A percentile compares a stretch with the other conserved stretches of the same genome.
phyloP scores from a whole-genome alignment of 2,888 invertebrate species.

The Drosophila recens region DNA sequence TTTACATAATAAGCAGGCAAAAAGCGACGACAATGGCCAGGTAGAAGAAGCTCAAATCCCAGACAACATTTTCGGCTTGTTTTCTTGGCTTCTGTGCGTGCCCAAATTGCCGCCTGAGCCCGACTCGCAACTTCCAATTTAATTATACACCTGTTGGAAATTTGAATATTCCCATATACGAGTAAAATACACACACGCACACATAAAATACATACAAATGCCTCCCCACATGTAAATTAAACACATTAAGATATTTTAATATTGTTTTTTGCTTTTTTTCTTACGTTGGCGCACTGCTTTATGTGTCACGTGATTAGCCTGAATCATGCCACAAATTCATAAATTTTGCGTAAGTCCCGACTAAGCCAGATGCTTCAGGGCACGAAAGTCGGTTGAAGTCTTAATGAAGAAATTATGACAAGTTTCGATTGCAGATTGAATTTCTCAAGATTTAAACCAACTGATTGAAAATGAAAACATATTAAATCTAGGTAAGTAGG shows the following conservation, averaged over 20 bases:
- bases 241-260: conserved; percentile 80
- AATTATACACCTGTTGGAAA: conserved; percentile 75
- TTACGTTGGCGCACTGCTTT: no score
- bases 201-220: conserved; percentile 26
- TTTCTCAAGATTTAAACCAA: not conserved
- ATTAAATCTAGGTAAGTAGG: not conserved
- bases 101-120: conserved; percentile 34
- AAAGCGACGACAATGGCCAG: conserved; percentile 5
- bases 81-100: conserved; percentile 57
- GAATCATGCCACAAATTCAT: conserved; percentile 76
- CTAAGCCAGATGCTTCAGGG: conserved; percentile 15
- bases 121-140: conserved; percentile 65
- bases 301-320: conserved; percentile 66
- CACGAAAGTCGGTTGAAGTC: conserved; percentile 32
- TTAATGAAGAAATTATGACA: conserved; percentile 48
- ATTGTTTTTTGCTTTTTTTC: conserved; percentile 54
- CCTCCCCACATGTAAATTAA: conserved; percentile 70
- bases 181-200: conserved; percentile 15
- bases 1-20: conserved; percentile 52
- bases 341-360: conserved; percentile 62
- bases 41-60: conserved; percentile 45
- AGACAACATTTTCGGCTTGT: conserved; percentile 47
- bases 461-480: not conserved
- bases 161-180: conserved; percentile 64
- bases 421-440: conserved; percentile 18